Conservation (phyloP, 2,797 vertebrate species). For the Pygocentrus nattereri region DNA sequence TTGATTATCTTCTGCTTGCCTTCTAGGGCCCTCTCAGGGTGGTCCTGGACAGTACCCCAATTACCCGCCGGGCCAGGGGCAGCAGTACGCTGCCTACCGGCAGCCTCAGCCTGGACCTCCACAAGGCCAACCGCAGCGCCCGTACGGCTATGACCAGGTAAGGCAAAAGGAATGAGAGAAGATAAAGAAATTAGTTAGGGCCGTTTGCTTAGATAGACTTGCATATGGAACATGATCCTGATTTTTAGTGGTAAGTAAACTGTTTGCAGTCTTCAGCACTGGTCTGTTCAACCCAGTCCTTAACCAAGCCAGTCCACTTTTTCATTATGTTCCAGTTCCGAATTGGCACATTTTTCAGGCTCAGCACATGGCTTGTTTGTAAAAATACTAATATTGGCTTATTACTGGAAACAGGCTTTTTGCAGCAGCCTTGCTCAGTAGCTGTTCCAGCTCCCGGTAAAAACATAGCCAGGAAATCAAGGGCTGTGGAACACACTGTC, state of each 20-base stretch:
- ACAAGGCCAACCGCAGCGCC: slow-evolving; percentile 94
- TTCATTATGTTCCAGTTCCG: neutral
- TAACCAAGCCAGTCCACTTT: neutral
- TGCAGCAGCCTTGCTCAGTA: neutral
- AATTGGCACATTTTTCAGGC: neutral
- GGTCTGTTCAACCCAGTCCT: slow-evolving; percentile 22
- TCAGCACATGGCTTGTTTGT: neutral
- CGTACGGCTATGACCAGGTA: slow-evolving; percentile 99
- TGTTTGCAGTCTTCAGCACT: neutral
- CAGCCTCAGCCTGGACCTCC: slow-evolving; percentile 94
- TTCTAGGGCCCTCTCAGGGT: slow-evolving; percentile 89
- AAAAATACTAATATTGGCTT: neutral
- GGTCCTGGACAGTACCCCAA: slow-evolving; percentile 94
- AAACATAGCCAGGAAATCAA: neutral
- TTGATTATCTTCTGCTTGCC: neutral
- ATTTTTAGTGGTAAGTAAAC: slow-evolving; percentile 6
- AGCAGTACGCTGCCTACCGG: slow-evolving; percentile 94
- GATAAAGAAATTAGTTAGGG: neutral
- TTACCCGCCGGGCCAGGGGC: slow-evolving; percentile 96
- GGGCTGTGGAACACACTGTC: neutral
- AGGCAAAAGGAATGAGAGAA: slow-evolving; percentile 54
- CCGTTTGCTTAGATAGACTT: neutral
- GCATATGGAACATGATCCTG: no score
- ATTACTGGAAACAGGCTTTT: neutral
- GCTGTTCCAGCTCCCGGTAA: neutral